phyloP scores from a whole-genome alignment of 2,113 vertebrate genomes.

The Hippocampus mohnikei region DNA sequence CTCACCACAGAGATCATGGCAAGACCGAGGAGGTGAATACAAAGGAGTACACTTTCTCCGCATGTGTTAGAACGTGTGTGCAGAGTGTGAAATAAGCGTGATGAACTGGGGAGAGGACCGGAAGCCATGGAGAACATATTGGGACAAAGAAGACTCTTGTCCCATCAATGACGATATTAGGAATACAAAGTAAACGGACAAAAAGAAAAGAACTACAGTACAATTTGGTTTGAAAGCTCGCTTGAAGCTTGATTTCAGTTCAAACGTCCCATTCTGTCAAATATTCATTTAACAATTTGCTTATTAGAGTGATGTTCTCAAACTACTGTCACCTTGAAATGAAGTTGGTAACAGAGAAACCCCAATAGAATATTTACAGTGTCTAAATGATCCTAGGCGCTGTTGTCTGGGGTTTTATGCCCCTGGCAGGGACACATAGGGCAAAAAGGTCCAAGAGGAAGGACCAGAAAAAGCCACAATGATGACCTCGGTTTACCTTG shows the following conservation, averaged over 20 bases:
- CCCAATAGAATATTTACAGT: not conserved
- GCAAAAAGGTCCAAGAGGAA: not conserved
- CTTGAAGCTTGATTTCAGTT: not conserved
- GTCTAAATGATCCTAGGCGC: not conserved
- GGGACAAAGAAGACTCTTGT: constrained; percentile 2
- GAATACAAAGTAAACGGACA: not conserved
- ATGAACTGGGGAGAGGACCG: constrained; percentile 38
- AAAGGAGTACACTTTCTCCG: not conserved
- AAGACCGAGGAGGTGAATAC: constrained; percentile 13
- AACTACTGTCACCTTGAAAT: no score
- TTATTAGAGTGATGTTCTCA: no score
- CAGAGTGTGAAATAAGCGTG: constrained; percentile 60
- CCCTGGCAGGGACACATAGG: not conserved
- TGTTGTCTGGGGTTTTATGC: not conserved
- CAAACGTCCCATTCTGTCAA: not conserved
- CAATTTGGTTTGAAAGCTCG: not conserved
- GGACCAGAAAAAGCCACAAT: not conserved
- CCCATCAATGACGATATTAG: not conserved
- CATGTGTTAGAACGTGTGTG: not conserved
- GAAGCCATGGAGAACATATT: constrained; percentile 26
- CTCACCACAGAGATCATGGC: constrained; percentile 17
- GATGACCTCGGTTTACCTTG: not conserved
- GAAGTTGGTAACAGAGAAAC: no score
- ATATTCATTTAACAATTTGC: not conserved
- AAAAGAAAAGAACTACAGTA: not conserved